A percentile compares a stretch with the other conserved stretches of the same genome.
Evolutionary conservation across 1,140 invertebrate species (phyloP).

Genomic region (Drosophila ercepeae): DNA sequence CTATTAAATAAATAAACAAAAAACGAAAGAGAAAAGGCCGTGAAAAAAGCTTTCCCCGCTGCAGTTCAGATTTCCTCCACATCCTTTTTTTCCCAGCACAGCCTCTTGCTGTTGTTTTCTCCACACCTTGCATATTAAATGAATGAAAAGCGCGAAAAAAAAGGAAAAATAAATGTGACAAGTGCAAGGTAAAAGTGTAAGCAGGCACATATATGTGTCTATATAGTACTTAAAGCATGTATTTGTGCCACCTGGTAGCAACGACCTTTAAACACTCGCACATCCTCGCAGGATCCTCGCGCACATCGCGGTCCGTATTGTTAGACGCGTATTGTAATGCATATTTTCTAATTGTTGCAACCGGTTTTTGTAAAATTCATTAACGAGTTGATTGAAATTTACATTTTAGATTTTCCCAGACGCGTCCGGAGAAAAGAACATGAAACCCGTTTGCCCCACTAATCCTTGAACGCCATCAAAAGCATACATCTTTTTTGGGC

Average conservation of each 20-base stretch:
- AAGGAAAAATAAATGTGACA: slow-evolving; percentile 55
- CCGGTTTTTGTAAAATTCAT: slow-evolving; percentile 37
- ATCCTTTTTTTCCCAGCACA: neutral
- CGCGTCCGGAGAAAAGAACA: neutral
- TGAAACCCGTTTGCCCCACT: slow-evolving; percentile 41
- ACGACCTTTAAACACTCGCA: slow-evolving; percentile 33
- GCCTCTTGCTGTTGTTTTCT: slow-evolving; percentile 17
- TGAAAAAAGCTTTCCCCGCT: slow-evolving; percentile 18
- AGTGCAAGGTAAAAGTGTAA: slow-evolving; percentile 75
- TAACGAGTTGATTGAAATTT: slow-evolving; percentile 69
- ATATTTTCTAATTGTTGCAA: slow-evolving; percentile 7
- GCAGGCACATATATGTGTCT: slow-evolving; percentile 16
- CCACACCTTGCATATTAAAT: slow-evolving; percentile 38
- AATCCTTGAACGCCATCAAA: neutral
- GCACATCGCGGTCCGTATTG: slow-evolving; percentile 12
- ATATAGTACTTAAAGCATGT: slow-evolving; percentile 1
- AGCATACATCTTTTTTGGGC: neutral
- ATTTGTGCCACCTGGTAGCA: slow-evolving; percentile 34
- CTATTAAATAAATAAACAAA: slow-evolving; percentile 4
- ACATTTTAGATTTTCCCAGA: slow-evolving; percentile 2
- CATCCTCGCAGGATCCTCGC: slow-evolving; percentile 9
- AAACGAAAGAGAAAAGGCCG: slow-evolving; percentile 1
- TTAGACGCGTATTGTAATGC: slow-evolving; percentile 19
- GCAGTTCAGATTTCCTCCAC: slow-evolving; percentile 33
- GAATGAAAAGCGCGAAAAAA: slow-evolving; percentile 40